Base-by-base conservation (phyloP, 2,888 invertebrate species). In the Nomada lathburiana region DNA sequence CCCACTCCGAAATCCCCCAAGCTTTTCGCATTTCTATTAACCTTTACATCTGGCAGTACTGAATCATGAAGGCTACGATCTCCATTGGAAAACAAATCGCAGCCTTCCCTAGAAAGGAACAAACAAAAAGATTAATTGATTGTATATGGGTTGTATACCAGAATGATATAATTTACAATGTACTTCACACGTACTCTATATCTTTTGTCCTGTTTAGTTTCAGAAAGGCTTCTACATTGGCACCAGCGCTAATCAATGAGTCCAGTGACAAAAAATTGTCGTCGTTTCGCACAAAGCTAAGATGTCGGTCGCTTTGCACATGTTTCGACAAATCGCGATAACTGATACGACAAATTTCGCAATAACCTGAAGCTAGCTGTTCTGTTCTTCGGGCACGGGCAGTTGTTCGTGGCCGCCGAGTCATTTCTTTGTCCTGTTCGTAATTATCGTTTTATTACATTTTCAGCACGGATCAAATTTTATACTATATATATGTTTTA, bases 291-390 rank as follows among this genome's bases (percentile, higher is more conserved):
- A 96, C 96, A 93, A 97, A 97, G 85, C 96, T 96, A 74, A 96
- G 94, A 94, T 97, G 97, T 89, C 96, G 96, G 88, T 97, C 96
- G 47, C 96, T 96, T 85, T 96, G 96, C 26, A 97, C 94, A 91
- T 97, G 97, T 83, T 96, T 95, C 20, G 95, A 95, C 18, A 97
- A 94, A 90, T 96, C 96, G 79, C 95, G 95, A 93, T 97, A 97
- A 89, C 97, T 96, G 67, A 96, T 94, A 91, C 96, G 96, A 93
- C 97, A 97, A 93, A 97, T 96, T 94, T 97, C 97, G 94, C 97
- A 97, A 91, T 96, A 97, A 23, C 97, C 97, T 60, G 93, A 90
- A 71, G 91, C 92, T 83, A 93, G 83, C 85, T 94, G 93, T 92
- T 93, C 93, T 67, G 93, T 91, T 88, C 93, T 92, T 80, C 93